These are phyloP conservation scores for Linepithema humile DNA, from an alignment of 1,140 invertebrate species.

Conservation along the genomic window DNA sequence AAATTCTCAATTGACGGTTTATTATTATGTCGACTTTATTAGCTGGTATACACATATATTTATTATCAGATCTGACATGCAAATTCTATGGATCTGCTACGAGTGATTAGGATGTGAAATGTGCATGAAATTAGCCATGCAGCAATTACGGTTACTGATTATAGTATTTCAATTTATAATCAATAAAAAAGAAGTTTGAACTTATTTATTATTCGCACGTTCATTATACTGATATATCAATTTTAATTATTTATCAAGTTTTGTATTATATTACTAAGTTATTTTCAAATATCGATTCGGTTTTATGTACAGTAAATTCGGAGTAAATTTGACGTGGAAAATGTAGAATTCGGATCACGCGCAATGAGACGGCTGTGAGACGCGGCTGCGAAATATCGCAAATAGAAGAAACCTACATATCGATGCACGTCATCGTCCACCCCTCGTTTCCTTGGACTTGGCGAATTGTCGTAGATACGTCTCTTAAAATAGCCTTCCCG, in stretches of 20 bases:
- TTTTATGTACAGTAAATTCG: background rate
- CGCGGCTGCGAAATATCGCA: conserved; percentile 9
- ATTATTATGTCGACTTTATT: background rate
- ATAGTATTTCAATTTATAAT: background rate
- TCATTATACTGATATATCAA: background rate
- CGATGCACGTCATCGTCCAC: conserved; percentile 66
- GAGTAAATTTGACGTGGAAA: background rate
- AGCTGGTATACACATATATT: background rate
- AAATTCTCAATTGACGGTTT: background rate
- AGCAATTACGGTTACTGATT: too few relatives aligned
- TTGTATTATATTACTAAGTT: background rate
- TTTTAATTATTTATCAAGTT: background rate
- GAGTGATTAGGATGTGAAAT: background rate
- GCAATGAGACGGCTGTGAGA: background rate
- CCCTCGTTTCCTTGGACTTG: conserved; percentile 68
- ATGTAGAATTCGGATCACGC: background rate
- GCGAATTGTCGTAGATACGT: conserved; percentile 72
- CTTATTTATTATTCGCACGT: background rate
- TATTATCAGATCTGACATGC: background rate
- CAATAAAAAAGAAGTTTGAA: background rate
- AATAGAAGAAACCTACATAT: conserved; percentile 64
- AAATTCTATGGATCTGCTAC: background rate
- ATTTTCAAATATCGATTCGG: background rate
- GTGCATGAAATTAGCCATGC: background rate
- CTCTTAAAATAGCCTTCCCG: conserved; percentile 71